These are phyloP conservation scores for Macrophya annulata DNA, from an alignment of 2,888 invertebrate genomes.

Conservation along the genomic window DNA sequence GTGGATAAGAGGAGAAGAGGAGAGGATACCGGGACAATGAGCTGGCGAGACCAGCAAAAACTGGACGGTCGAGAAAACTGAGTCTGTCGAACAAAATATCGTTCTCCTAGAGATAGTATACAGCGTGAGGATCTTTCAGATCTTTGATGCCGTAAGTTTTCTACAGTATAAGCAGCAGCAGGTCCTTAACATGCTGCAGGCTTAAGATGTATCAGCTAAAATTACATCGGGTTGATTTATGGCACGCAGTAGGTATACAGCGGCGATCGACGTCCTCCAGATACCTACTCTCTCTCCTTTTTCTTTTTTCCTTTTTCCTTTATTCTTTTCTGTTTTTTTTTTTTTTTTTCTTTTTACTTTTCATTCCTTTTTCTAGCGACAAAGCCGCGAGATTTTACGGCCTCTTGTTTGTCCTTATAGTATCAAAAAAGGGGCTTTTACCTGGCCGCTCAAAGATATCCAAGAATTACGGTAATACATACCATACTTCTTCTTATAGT, in stretches of 20 bases:
- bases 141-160: background rate
- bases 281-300: background rate
- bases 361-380: background rate
- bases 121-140: background rate
- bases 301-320: background rate
- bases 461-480: background rate
- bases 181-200: background rate
- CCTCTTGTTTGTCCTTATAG: slow-evolving; percentile 5
- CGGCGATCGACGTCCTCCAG: background rate
- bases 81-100: slow-evolving; percentile 30
- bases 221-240: slow-evolving; percentile 36
- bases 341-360: background rate
- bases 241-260: background rate
- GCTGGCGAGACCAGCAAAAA: slow-evolving; percentile 51
- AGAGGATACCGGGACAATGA: slow-evolving; percentile 39
- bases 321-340: background rate
- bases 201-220: slow-evolving; percentile 24
- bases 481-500: background rate
- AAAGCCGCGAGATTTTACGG: slow-evolving; percentile 25
- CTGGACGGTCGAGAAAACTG: slow-evolving; percentile 17
- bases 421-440: background rate
- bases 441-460: background rate
- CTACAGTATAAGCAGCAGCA: background rate
- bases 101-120: background rate
- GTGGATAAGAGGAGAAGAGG: background rate